These are phyloP conservation scores for Pheosia tremula DNA, from an alignment of 2,888 invertebrate species.

Conservation along the genomic window DNA sequence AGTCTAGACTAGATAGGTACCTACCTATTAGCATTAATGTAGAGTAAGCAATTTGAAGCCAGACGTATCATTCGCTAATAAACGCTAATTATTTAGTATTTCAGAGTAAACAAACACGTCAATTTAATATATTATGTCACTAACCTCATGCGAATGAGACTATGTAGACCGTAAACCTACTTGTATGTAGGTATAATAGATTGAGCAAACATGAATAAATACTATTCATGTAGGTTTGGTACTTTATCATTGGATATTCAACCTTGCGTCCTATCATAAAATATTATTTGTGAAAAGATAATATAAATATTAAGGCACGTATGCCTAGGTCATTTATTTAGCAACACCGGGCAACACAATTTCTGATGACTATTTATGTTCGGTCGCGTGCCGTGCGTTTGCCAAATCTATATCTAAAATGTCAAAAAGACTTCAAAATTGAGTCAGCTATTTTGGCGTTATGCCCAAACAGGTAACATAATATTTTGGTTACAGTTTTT, in stretches of 20 bases:
- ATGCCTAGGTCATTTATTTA: too few relatives aligned
- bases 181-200: too few relatives aligned
- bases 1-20: conserved; percentile 5
- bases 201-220: too few relatives aligned
- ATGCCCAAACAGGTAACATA: not conserved
- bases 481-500: not conserved
- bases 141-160: not conserved
- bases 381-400: not conserved
- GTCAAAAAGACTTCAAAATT: not conserved
- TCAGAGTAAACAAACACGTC: conserved; percentile 3
- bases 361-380: too few relatives aligned
- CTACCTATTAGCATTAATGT: not conserved
- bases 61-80: not conserved
- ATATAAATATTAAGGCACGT: too few relatives aligned
- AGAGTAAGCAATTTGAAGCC: not conserved
- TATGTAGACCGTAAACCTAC: not conserved
- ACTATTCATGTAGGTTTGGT: too few relatives aligned
- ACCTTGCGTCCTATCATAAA: too few relatives aligned
- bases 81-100: conserved; percentile 2
- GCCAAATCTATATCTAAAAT: not conserved
- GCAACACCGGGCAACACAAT: too few relatives aligned
- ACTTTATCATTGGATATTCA: too few relatives aligned
- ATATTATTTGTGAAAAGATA: too few relatives aligned
- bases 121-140: not conserved
- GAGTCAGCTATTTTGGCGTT: not conserved